Evolutionary conservation across 1,140 invertebrate genomes (phyloP), one percentile per base, ranked within the genome.

Genomic region (Ceratosolen fusciceps): DNA sequence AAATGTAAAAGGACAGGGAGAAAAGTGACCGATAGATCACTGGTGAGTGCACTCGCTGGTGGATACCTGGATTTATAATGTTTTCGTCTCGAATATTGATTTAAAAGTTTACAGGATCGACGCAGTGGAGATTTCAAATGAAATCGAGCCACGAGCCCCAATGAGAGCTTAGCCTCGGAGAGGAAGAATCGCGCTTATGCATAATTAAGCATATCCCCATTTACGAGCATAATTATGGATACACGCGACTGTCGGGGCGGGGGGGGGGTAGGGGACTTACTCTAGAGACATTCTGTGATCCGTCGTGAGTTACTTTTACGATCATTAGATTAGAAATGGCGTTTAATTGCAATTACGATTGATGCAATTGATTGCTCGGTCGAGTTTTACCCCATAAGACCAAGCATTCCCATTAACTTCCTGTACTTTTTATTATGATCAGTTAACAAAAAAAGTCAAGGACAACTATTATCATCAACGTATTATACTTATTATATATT

Each of bases 81-180:
- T 85, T 86, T 60, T 84, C 81, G 82, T 81, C 79, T 83, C 74
- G 83, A 86, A 87, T 88, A 87, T 87, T 89, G 88, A 88, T 88
- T 88, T 84, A 86, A 86, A 87, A 84, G 78, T 87, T 86, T 58
- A 31, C 74, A 16, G 56, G 60, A 31, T 71, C 29, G 26, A 29
- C 31, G 29, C 5, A 12, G 58, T 12, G 26, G 14, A 60, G 29
- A 9, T 12, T 10, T 10, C 12, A 58, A 58, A 58, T 58, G 8
- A 24, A 26, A 7, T 8, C 29, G 10, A 58, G n/a, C 54, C 24
- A 58, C 12, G 21, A 81, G 78, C 82, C 83, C 82, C 82, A 81
- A 81, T 81, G 81, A 86, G 85, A 87, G 82, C 0, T 19, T 2
- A 39, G 24, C 85, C 85, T n/a, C n/a, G n/a, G n/a, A n/a, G n/a